Evolutionary conservation across 1,140 invertebrate species (phyloP).

Genomic region (Drosophila sechellia): DNA sequence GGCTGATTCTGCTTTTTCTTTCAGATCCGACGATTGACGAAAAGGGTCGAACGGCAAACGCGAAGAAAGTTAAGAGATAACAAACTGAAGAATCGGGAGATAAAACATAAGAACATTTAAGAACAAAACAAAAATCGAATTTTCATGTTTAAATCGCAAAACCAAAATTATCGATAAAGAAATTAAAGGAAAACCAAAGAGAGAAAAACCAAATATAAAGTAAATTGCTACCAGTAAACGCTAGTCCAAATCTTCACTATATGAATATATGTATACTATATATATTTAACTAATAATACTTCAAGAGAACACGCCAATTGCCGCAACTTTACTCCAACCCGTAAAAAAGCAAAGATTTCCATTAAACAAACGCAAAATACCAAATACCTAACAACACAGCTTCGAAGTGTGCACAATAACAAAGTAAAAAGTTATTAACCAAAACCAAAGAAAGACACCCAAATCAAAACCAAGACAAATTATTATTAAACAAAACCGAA

Average conservation of each 20-base stretch:
- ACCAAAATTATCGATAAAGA: constrained; percentile 47
- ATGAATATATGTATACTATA: constrained; percentile 44
- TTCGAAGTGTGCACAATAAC: constrained; percentile 49
- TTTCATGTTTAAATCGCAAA: constrained; percentile 59
- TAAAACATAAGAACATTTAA: constrained; percentile 13
- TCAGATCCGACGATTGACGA: constrained; percentile 48
- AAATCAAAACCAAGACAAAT: constrained; percentile 45
- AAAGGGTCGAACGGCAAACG: constrained; percentile 31
- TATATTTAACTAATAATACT: constrained; percentile 54
- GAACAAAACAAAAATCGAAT: constrained; percentile 37
- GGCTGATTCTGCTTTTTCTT: constrained; percentile 19
- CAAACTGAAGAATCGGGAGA: constrained; percentile 21
- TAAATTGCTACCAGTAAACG: constrained; percentile 65
- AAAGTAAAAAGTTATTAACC: constrained; percentile 36
- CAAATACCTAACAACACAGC: constrained; percentile 43
- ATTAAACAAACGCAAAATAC: constrained; percentile 29
- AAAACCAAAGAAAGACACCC: constrained; percentile 49
- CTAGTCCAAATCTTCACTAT: constrained; percentile 77
- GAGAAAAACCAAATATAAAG: constrained; percentile 32
- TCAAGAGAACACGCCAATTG: constrained; percentile 68
- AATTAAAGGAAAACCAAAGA: constrained; percentile 46
- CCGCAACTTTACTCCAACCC: constrained; percentile 61
- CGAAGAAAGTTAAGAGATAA: constrained; percentile 26
- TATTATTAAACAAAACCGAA: constrained; percentile 47
- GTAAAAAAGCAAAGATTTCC: constrained; percentile 53